Evolutionary conservation across 2,888 invertebrate genomes (phyloP), one percentile per base, ranked within the genome.

Genomic region (Scelioninae gen. 2): DNA sequence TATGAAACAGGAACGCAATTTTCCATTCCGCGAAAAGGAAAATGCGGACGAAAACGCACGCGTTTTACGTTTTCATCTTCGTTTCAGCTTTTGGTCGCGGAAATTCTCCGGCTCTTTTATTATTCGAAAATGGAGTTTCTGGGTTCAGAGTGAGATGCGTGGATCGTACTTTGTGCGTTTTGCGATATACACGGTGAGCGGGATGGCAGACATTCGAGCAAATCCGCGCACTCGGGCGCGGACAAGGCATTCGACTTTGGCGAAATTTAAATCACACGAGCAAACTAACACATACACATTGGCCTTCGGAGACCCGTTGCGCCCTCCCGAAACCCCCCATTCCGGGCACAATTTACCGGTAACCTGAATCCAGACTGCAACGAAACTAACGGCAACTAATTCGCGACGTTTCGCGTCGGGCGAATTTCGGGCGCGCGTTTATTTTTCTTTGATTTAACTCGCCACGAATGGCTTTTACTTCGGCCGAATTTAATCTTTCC

Each of bases 171-270:
- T 48, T 46, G 46, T 60, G n/a, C n/a, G n/a, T n/a, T 60, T 35
- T 28, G 46, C 37, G 6, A 58, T 41, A 61, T 50, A 50, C 22
- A 37, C n/a, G n/a, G n/a, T n/a, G n/a, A n/a, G n/a, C n/a, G n/a
- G n/a, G n/a, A n/a, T n/a, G n/a, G n/a, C n/a, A n/a, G n/a, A n/a
- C n/a, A n/a, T n/a, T n/a, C n/a, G 13, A 2, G 70, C 74, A 78
- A 79, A 78, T 79, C 75, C 74, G 70, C 68, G 61, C 73, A 78
- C 71, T 76, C 18, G 19, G 22, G 1, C 13, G 31, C 33, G 33
- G n/a, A 33, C 18, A 45, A 45, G 57, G 43, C 22, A 33, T 58
- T 58, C 13, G 57, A 43, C 41, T 57, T 57, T 57, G 16, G 43
- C 31, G 31, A 43, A 53, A 57, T 43, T 41, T 57, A 43, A 58